Evolutionary conservation across 2,113 vertebrate species (phyloP).

Genomic region (Erinaceus europaeus): DNA sequence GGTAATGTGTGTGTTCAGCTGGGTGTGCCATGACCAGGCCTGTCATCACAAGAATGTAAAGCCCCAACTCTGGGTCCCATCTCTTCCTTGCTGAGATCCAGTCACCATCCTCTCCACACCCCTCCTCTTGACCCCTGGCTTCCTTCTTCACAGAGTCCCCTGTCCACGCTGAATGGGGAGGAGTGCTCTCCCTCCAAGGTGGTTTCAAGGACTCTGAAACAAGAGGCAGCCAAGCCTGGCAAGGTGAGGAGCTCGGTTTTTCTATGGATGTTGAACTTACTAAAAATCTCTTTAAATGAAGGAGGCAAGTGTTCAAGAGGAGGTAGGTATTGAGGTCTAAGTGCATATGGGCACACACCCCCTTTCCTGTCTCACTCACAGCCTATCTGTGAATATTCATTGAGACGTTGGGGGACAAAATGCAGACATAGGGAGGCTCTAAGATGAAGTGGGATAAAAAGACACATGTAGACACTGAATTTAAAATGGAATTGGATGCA

Average conservation of each 20-base stretch:
- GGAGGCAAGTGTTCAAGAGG: neutral
- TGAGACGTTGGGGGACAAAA: neutral
- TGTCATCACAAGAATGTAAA: too few species aligned
- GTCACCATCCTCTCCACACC: neutral
- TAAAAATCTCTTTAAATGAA: constrained; percentile 29
- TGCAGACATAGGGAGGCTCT: neutral
- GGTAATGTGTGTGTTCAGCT: too few species aligned
- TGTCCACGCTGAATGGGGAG: constrained; percentile 19
- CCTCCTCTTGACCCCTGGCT: neutral
- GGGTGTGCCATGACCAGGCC: too few species aligned
- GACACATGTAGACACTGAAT: neutral
- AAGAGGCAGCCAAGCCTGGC: neutral
- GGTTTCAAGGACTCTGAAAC: constrained; percentile 20
- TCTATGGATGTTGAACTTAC: neutral
- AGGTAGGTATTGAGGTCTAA: neutral
- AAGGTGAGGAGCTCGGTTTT: constrained; percentile 10
- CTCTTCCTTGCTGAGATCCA: neutral
- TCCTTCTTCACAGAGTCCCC: neutral
- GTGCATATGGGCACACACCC: neutral
- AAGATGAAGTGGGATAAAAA: neutral
- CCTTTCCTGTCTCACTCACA: neutral
- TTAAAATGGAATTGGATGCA: neutral
- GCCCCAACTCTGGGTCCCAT: neutral
- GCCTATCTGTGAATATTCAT: neutral
- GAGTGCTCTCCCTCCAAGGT: constrained; percentile 10